Evolutionary conservation across 2,888 invertebrate genomes (phyloP).

Genomic region (Dromius quadrimaculatus): DNA sequence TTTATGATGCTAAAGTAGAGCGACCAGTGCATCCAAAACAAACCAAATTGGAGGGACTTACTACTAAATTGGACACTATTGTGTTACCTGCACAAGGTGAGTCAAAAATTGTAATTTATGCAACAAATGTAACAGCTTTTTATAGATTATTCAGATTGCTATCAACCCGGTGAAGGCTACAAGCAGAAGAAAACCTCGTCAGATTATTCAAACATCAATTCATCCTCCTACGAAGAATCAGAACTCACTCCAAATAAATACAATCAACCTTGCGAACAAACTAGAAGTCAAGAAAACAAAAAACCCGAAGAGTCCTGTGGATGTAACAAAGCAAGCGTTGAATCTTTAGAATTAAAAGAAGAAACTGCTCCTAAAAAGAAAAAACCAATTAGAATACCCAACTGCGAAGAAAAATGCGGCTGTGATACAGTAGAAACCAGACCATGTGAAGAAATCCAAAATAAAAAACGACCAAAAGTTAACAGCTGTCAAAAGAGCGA

Average conservation of each 20-base stretch:
- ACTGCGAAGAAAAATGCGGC: neutral
- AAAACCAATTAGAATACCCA: neutral
- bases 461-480: too few relatives aligned
- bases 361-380: neutral
- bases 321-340: neutral
- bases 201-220: neutral
- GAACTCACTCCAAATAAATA: too few relatives aligned
- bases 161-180: neutral
- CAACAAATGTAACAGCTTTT: too few relatives aligned
- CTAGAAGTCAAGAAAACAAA: too few relatives aligned
- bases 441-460: neutral
- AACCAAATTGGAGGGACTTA: slow-evolving; percentile 22
- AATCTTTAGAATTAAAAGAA: too few relatives aligned
- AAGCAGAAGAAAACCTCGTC: neutral
- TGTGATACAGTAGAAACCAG: neutral
- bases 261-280: too few relatives aligned
- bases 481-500: too few relatives aligned
- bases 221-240: neutral
- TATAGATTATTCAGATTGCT: too few relatives aligned
- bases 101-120: too few relatives aligned
- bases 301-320: slow-evolving; percentile 1
- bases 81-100: slow-evolving; percentile 15
- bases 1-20: slow-evolving; percentile 37
- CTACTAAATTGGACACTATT: slow-evolving; percentile 29
- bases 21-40: neutral